A percentile compares a stretch with the other conserved stretches of the same genome.
phyloP scores from a whole-genome alignment of 1,140 invertebrate species.

The Aphaenogaster floridana region DNA sequence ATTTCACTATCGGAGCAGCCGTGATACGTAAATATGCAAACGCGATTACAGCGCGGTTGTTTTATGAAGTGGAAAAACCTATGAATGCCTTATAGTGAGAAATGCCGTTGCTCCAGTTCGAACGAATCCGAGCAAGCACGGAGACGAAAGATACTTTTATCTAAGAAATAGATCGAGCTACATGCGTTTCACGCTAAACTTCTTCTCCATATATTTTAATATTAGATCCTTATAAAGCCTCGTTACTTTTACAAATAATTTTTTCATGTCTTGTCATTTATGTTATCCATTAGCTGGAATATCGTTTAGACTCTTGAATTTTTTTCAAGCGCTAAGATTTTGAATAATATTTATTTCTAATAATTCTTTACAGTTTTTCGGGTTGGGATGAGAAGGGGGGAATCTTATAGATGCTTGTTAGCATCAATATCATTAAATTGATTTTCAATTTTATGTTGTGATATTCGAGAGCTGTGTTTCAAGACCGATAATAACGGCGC shows the following conservation, averaged over 20 bases:
- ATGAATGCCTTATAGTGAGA: slow-evolving; percentile 48
- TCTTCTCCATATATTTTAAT: slow-evolving; percentile 5
- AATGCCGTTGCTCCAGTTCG: neutral
- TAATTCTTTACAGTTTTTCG: no score
- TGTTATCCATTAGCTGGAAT: neutral
- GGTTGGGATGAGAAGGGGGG: no score
- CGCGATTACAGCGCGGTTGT: slow-evolving; percentile 39
- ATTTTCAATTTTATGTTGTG: no score
- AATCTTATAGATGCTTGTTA: no score
- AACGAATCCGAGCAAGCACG: neutral
- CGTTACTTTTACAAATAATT: neutral
- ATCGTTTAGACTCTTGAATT: no score
- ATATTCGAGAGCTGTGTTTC: no score
- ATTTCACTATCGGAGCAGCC: slow-evolving; percentile 44
- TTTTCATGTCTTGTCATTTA: neutral
- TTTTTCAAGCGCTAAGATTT: no score
- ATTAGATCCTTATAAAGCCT: neutral
- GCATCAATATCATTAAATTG: no score
- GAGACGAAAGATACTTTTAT: neutral
- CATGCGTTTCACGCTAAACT: neutral
- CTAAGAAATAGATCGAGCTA: neutral
- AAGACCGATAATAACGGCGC: no score
- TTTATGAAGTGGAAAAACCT: slow-evolving; percentile 54
- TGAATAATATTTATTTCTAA: no score
- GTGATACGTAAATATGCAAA: slow-evolving; percentile 54